phyloP scores from a whole-genome alignment of 2,797 vertebrate genomes.

The Podarcis lilfordi region DNA sequence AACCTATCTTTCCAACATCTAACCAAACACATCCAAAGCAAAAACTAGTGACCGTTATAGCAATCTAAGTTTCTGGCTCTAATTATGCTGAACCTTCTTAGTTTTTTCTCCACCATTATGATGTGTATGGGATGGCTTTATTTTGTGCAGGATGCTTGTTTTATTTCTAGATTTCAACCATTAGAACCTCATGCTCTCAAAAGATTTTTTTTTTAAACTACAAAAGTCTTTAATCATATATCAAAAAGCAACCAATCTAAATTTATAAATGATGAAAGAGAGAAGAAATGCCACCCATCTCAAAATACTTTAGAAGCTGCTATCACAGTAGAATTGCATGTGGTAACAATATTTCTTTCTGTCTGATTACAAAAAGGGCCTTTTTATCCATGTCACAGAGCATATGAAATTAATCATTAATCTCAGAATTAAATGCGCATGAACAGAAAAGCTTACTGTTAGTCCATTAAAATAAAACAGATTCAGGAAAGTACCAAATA shows the following conservation, averaged over 20 bases:
- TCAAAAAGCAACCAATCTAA: not conserved
- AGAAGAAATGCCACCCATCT: not conserved
- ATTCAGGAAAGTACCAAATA: not conserved
- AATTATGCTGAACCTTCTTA: not conserved
- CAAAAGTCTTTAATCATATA: not conserved
- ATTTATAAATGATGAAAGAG: not conserved
- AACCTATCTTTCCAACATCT: not conserved
- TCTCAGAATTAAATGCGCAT: not conserved
- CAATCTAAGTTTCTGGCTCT: not conserved
- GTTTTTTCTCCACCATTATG: not conserved
- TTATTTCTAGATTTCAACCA: not conserved
- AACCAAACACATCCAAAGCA: not conserved
- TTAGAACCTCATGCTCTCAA: not conserved
- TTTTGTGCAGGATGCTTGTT: not conserved
- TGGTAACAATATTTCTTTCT: not conserved
- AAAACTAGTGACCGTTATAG: not conserved
- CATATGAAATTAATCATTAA: slow-evolving; percentile 1
- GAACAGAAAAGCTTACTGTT: not conserved
- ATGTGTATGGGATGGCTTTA: not conserved
- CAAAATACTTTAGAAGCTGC: not conserved
- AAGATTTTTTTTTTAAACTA: not conserved
- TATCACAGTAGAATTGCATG: not conserved
- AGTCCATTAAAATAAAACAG: not conserved
- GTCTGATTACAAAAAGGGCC: not conserved
- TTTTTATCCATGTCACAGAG: not conserved